Percentiles rank a stretch among this genome's conserved stretches.
Conservation (phyloP, 2,797 vertebrate species). For the Crenuchus spilurus region DNA sequence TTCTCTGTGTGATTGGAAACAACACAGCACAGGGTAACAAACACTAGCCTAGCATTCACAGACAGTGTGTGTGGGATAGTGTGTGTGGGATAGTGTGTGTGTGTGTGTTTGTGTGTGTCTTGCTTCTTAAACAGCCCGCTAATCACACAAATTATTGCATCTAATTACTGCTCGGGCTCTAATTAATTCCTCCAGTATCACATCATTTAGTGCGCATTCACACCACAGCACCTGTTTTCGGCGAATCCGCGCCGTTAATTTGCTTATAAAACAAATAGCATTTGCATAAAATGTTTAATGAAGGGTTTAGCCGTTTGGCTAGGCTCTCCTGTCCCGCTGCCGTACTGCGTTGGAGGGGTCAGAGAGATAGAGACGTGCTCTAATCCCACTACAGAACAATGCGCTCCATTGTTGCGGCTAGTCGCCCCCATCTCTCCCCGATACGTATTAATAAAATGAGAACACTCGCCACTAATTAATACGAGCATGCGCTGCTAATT, state of each 20-base stretch:
- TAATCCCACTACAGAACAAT: constrained; percentile 86
- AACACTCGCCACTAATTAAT: constrained; percentile 97
- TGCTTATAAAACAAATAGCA: constrained; percentile 96
- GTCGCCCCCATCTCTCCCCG: constrained; percentile 60
- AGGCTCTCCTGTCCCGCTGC: constrained; percentile 80
- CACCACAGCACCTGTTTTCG: constrained; percentile 98
- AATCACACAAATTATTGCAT: constrained; percentile 99
- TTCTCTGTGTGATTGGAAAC: constrained; percentile 64
- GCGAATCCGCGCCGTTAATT: constrained; percentile 89
- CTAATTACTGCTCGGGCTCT: constrained; percentile 98
- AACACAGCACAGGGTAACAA: constrained; percentile 71
- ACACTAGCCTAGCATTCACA: constrained; percentile 9
- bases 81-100: constrained; percentile 49
- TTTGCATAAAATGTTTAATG: constrained; percentile 97
- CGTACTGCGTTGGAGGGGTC: constrained; percentile 77
- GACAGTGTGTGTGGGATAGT: constrained; percentile 43
- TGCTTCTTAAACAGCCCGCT: constrained; percentile 95
- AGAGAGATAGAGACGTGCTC: constrained; percentile 71
- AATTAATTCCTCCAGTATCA: constrained; percentile 99
- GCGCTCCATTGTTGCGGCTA: constrained; percentile 65
- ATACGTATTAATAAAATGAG: constrained; percentile 95
- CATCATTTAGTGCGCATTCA: constrained; percentile 97
- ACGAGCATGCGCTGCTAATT: constrained; percentile 94
- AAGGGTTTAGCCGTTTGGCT: constrained; percentile 82
- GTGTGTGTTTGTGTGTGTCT: constrained; percentile 83